These are phyloP conservation scores for Hydrophis major DNA, from an alignment of 2,797 vertebrate species.

Conservation along the genomic window DNA sequence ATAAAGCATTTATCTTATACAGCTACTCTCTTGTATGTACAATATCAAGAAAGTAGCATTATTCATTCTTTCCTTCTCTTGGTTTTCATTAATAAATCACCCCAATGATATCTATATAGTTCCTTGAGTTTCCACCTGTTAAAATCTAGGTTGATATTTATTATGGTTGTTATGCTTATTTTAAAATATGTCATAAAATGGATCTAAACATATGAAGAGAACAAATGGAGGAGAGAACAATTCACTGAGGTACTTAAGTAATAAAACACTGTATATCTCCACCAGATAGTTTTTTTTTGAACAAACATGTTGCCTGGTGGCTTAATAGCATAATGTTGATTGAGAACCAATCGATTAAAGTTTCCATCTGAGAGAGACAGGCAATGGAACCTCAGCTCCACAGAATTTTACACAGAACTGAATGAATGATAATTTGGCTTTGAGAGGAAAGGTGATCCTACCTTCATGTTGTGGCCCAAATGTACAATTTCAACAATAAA, in stretches of 20 bases:
- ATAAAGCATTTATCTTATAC: not conserved
- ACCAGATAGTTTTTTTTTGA: not conserved
- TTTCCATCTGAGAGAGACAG: not conserved
- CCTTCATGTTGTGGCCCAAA: constrained; percentile 4
- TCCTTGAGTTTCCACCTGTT: not conserved
- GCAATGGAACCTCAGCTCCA: not conserved
- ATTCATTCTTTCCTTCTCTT: not conserved
- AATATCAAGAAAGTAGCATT: not conserved
- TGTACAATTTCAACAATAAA: not conserved
- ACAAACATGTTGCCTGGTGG: not conserved
- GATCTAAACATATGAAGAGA: not conserved
- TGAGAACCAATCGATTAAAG: not conserved
- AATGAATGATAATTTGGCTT: constrained; percentile 16
- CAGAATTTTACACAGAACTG: constrained; percentile 5
- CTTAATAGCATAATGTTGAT: not conserved
- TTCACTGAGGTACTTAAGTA: not conserved
- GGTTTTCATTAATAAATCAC: not conserved
- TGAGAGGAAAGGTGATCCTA: constrained; percentile 12
- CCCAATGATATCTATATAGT: not conserved
- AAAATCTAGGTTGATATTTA: not conserved
- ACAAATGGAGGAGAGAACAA: not conserved
- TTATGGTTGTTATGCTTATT: not conserved
- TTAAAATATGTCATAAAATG: constrained; percentile 5
- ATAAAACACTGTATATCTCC: not conserved
- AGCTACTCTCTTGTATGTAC: not conserved